Base-by-base conservation (phyloP, 2,888 invertebrate species). In the Orthosia gothica region DNA sequence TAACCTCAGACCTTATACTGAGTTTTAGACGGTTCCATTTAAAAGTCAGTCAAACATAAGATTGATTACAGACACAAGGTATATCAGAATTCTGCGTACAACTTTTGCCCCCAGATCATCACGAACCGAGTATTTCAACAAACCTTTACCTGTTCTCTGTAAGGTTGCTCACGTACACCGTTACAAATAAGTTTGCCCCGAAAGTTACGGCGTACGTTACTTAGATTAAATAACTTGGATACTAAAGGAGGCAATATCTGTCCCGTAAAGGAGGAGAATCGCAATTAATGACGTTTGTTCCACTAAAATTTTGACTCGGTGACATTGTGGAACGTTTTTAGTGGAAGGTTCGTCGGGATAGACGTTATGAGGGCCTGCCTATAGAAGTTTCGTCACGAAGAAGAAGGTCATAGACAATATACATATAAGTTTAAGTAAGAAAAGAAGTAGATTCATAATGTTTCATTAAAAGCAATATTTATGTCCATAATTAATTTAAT, bases 171-270 rank as follows among this genome's bases (percentile, higher is more conserved):
- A 87, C 87, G 87, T 84, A 84, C 84, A 67, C 70, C 20, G 77
- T 73, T 50, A 83, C 87, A 83, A 88, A 87, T 84, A 86, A 88
- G 87, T 86, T 86, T 74, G 82, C 59, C 85, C 70, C 70, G 50
- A 75, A 88, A 87, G 84, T 87, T 87, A 86, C 76, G 74, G 74
- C 83, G 72, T 73, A 78, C 88, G 83, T 88, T 88, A 84, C 88
- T 88, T 88, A 88, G 88, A 87, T 87, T 83, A 87, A 87, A 87
- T 87, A 87, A 87, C 88, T 87, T 87, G 81, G 87, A 82, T 88
- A 86, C 81, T 86, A 84, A 84, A 78, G 82, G 82, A 80, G 76
- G 82, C 84, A 88, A 87, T 87, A 87, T 88, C 87, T 87, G 87
- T 88, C 87, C 76, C 87, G 84, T 81, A 74, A 81, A 72, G 71